Base-by-base conservation (phyloP, 2,797 vertebrate genomes). In the Meda fulgida region DNA sequence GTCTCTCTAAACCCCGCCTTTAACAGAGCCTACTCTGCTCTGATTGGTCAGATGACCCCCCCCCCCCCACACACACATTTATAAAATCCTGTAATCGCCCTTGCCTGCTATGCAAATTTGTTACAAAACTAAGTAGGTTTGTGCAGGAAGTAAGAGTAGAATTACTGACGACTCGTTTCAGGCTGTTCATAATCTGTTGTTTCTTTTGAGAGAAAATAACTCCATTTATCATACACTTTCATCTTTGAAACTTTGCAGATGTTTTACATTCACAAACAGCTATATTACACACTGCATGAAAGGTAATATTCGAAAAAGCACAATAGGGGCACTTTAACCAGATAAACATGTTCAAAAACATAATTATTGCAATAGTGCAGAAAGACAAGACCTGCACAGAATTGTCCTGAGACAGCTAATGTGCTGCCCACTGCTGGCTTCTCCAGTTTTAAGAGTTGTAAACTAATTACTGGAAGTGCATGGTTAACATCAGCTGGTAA, bases 381-480 rank as follows among this genome's bases (percentile, higher is more conserved):
- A 51, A 48, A 46, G n/a, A 48, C 14, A 29, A 48, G 2, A 19
- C 43, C 16, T n/a, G 3, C 73, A 3, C 19, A n/a, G 6, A 55
- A 36, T 55, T 55, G 48, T 55, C 51, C 51, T 9, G 73, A 76
- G 51, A 58, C 31, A 2, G 13, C 51, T 58, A 53, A 55, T 55
- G 72, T 36, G 19, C 48, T 14, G 73, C 73, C 21, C 73, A 51
- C 72, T 34, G 48, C 72, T 53, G 29, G 29, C 55, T 19, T 78
- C 75, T 60, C 75, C 53, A 29, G n/a, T 43, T 26, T 26, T 78
- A 26, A 63, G 31, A 76, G 73, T 36, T n/a, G 51, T 55, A 78
- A 78, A n/a, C 18, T 63, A 78, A 60, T 78, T 78, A 78, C 58
- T 65, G 26, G n/a, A 78, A 31, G 77, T 7, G 58, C 77, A 21